Base-by-base conservation (phyloP, 2,888 invertebrate genomes). In the Cactoblastis cactorum region DNA sequence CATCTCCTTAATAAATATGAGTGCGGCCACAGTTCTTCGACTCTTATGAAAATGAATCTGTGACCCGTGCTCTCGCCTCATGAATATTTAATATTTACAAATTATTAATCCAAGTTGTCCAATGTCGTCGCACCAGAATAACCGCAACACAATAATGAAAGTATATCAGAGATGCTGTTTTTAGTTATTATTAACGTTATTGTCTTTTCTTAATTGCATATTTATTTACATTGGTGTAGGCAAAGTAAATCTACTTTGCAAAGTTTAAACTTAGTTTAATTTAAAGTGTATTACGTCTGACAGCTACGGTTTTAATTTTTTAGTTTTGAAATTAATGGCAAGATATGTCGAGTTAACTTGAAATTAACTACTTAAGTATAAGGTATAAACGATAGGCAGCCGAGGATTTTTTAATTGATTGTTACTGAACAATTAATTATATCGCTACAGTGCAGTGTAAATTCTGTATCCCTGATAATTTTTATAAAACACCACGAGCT, bases 31-130 rank as follows among this genome's bases (percentile, higher is more conserved):
- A 80, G 77, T 78, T 80, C 71, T 74, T 63, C 64, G 71, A 69
- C 71, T 77, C 74, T 75, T 82, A 80, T 74, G 81, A 86, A 67
- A 82, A 79, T 72, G 74, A 77, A 78, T 77, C 77, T 77, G 82
- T 86, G 86, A 83, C 85, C 83, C 83, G 79, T 80, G 81, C 78
- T 78, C 77, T 69, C 63, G 64, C 51, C 83, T 88, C 86, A 87
- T 88, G 87, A 87, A 88, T 87, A 88, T 87, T 80, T 85, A 87
- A 86, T 87, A 86, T 87, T 86, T 82, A 87, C 85, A 87, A 85
- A 84, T 87, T 88, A 86, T 87, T 84, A 85, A 85, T 86, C 84
- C 86, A 81, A 83, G 80, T 81, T 81, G 81, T 81, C 77, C 77
- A 65, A 67, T 63, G 60, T 64, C 63, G 60, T 63, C 59, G 65